Percentiles rank a stretch among this genome's conserved stretches.
Evolutionary conservation across 2,797 vertebrate species (phyloP).

Genomic region (Perodicticus potto): DNA sequence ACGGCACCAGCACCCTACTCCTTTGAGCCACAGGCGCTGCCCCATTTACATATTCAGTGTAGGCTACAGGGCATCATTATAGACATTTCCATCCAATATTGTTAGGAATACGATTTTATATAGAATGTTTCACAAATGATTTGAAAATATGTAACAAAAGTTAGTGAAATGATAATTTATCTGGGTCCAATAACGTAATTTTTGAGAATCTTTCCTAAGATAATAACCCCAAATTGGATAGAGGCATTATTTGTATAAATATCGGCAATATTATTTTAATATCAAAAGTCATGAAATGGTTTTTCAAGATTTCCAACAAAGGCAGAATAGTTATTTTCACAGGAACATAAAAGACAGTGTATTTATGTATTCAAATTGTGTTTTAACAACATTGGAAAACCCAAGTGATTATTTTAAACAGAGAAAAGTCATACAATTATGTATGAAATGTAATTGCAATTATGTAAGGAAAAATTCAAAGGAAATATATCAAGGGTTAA

Average conservation of each 20-base stretch:
- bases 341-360: not conserved
- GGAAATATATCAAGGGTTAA: not conserved
- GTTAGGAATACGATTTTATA: slow-evolving; percentile 13
- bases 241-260: not conserved
- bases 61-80: not conserved
- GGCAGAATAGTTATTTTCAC: not conserved
- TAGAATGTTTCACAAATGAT: slow-evolving; percentile 28
- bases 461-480: not conserved
- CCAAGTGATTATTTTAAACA: slow-evolving; percentile 19
- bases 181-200: not conserved
- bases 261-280: slow-evolving; percentile 13
- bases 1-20: too few relatives aligned
- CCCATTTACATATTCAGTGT: not conserved
- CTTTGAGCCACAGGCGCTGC: too few relatives aligned
- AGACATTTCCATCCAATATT: not conserved
- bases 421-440: not conserved
- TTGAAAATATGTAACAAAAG: slow-evolving; percentile 30
- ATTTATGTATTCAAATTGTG: slow-evolving; percentile 26
- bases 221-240: not conserved
- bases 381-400: not conserved
- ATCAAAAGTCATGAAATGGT: not conserved
- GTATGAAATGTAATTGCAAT: not conserved
- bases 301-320: slow-evolving; percentile 14
- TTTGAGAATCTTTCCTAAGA: slow-evolving; percentile 36
- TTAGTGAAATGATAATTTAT: not conserved